Evolutionary conservation across 2,113 vertebrate species (phyloP).

Genomic region (Pongo pygmaeus): DNA sequence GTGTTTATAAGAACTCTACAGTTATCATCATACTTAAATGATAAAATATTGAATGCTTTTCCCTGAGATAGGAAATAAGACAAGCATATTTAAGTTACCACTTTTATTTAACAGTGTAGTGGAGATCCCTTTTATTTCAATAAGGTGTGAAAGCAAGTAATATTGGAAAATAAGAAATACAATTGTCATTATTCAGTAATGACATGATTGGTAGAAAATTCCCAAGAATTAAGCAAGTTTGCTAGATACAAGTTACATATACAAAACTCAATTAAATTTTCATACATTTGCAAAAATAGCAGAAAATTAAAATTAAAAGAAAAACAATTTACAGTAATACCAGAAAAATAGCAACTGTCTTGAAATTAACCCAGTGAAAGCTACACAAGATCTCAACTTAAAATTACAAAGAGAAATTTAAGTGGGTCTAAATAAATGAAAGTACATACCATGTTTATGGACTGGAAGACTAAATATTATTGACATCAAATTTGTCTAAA

Average conservation of each 20-base stretch:
- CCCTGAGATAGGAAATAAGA: background rate
- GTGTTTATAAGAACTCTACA: background rate
- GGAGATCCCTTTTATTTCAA: background rate
- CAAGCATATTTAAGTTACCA: background rate
- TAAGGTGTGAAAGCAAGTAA: background rate
- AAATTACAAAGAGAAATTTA: background rate
- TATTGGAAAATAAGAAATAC: background rate
- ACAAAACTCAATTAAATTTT: background rate
- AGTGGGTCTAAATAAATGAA: background rate
- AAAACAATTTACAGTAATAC: background rate
- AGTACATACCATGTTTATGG: background rate
- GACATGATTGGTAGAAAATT: background rate
- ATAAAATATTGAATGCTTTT: background rate
- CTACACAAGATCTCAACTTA: background rate
- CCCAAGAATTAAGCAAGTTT: background rate
- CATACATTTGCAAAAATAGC: background rate
- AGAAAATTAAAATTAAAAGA: background rate
- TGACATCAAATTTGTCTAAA: background rate
- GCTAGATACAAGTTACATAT: background rate
- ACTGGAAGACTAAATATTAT: background rate
- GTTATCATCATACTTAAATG: background rate
- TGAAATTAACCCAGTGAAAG: constrained; percentile 8
- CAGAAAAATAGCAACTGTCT: background rate
- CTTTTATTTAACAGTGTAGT: background rate
- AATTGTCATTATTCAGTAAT: background rate